Percentiles rank a stretch among this genome's conserved stretches.
Conservation (phyloP, 2,888 invertebrate genomes). For the Athalia rosae region DNA sequence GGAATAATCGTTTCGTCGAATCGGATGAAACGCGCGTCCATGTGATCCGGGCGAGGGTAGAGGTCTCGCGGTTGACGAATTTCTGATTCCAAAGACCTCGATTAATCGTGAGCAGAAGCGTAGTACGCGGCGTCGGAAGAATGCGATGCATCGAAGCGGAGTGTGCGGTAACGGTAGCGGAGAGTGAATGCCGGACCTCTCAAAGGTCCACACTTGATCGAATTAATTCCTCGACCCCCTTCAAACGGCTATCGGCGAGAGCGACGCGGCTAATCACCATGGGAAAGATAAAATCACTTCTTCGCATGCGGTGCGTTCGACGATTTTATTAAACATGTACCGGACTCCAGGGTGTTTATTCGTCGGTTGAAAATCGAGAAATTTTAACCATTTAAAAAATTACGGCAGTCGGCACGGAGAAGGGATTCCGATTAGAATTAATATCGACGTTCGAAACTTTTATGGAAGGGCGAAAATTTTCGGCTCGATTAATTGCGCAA, state of each 20-base stretch:
- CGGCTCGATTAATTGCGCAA: slow-evolving; percentile 33
- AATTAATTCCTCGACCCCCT: slow-evolving; percentile 33
- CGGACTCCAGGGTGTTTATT: no score
- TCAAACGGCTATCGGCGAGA: slow-evolving; percentile 41
- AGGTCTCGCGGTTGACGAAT: slow-evolving; percentile 22
- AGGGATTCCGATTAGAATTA: no score
- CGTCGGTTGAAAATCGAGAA: no score
- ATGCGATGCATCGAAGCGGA: no score
- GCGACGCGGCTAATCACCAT: slow-evolving; percentile 51
- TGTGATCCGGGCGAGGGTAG: no score
- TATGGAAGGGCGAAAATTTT: neutral
- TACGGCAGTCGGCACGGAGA: no score
- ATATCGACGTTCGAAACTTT: no score
- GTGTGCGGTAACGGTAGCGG: no score
- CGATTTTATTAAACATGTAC: neutral
- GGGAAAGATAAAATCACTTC: slow-evolving; percentile 47
- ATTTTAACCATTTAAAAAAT: no score
- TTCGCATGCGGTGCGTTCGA: slow-evolving; percentile 30
- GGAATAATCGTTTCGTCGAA: neutral
- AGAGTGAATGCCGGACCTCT: neutral
- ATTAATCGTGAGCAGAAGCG: no score
- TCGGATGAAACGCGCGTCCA: neutral
- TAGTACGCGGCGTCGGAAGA: no score
- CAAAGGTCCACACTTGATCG: slow-evolving; percentile 17
- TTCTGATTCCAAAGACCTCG: slow-evolving; percentile 3